Base-by-base conservation (phyloP, 2,113 vertebrate genomes). In the Ciconia maguari region DNA sequence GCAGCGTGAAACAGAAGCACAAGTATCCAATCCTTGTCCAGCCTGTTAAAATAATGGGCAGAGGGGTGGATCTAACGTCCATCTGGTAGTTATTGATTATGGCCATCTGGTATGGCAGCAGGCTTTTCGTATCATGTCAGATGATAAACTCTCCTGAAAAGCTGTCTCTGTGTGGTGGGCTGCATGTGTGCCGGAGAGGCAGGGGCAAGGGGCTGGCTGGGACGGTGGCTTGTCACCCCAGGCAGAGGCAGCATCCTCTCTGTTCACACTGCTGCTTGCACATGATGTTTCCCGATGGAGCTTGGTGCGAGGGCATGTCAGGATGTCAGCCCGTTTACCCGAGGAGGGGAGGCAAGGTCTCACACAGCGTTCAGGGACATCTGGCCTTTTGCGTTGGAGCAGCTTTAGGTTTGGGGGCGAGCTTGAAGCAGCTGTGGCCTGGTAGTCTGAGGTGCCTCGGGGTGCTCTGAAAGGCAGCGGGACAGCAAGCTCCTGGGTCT, bases 81-180 rank as follows among this genome's bases (percentile, higher is more conserved):
- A 98, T 97, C 97, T 98, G 98, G 97, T 96, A 87, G 64, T 89
- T 98, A 98, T 98, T 98, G 98, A 98, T 98, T 92, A 75, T 69
- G 90, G 82, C 98, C 98, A 98, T 98, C 98, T 98, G 98, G 96
- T 96, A 79, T 95, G 91, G 89, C 83, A 96, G 66, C 84, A 94
- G 97, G 86, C 72, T 92, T 91, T 86, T 95, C 68, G 42, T 93
- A 94, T 93, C 94, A 77, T 87, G 82, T 94, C 41, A 60, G 93
- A 94, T 96, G 93, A 82, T 87, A 97, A 96, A 83, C 91, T 93
- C 18, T 76, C 82, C 55, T 4, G 0, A 92, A 96, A 96, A 94
- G 95, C 96, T 96, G 90, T 97, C 94, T 92, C 94, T 72, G 44
- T 93, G 69, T 83, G 65, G 55, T 24, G 16, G 91, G 93, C 46